phyloP scores from a whole-genome alignment of 2,113 vertebrate species.

The Mixornis gularis region DNA sequence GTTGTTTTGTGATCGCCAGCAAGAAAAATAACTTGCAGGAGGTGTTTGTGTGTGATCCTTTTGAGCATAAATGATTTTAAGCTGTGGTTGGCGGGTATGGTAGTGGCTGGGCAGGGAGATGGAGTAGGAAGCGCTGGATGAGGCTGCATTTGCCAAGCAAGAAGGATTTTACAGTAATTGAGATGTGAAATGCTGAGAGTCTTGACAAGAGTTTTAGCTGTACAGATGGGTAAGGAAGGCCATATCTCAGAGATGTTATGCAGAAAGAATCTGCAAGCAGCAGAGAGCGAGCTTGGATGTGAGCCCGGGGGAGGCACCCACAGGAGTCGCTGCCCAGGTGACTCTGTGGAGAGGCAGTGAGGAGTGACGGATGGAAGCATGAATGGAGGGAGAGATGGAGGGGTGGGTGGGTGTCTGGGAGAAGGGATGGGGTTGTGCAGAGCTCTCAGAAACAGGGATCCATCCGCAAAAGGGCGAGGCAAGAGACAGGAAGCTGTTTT shows the following conservation, averaged over 20 bases:
- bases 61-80: constrained; percentile 52
- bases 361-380: not conserved
- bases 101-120: constrained; percentile 52
- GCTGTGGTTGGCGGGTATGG: constrained; percentile 48
- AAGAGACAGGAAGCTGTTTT: not conserved
- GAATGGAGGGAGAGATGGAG: not conserved
- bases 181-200: constrained; percentile 66
- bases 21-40: constrained; percentile 18
- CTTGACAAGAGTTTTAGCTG: constrained; percentile 69
- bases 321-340: constrained; percentile 54
- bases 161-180: constrained; percentile 67
- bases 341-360: not conserved
- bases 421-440: not conserved
- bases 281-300: constrained; percentile 37
- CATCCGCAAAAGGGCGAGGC: not conserved
- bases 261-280: constrained; percentile 59
- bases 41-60: constrained; percentile 44
- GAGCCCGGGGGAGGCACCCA: constrained; percentile 48
- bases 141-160: constrained; percentile 60
- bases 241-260: constrained; percentile 64
- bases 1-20: not conserved
- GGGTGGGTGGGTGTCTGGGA: not conserved
- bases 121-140: constrained; percentile 49
- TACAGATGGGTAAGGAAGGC: constrained; percentile 67
- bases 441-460: not conserved